Evolutionary conservation across 2,888 invertebrate species (phyloP), one percentile per base, ranked within the genome.

Genomic region (Camptogramma bilineatum): DNA sequence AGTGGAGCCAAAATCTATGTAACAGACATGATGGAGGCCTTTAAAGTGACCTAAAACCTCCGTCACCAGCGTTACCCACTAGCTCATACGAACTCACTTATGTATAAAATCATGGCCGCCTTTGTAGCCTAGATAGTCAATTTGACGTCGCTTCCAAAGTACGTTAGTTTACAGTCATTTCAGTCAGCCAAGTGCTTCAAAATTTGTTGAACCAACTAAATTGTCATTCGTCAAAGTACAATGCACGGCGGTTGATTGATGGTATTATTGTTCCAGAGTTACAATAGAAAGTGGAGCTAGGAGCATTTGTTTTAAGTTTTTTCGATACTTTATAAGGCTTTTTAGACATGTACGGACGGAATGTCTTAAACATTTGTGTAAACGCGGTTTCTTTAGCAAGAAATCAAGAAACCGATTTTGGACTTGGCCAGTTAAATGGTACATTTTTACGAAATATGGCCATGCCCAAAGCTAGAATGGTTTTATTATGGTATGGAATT

Each of bases 241-340:
- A 56, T 10, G 39, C 16, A 48, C 48, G 17, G 0, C 10, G 21
- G 4, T 48, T 78, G 81, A 81, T 81, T 74, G 76, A 79, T 81
- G 71, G 69, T 55, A 72, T 69, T 64, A 78, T 73, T 73, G 73
- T 74, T 72, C 65, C 62, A 71, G 21, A 66, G 51, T 44, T 70
- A 71, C 71, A 71, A 72, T 76, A 73, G 71, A 72, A 73, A 67
- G 54, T 61, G 64, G 61, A 56, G 44, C 52, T 63, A 47, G 51
- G 18, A 58, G 55, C 52, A 52, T 34, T 50, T 34, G 34, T 34
- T 28, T 55, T 47, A 18, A 24, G 34, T 44, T 52, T 53, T 60
- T 60, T 46, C 10, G 17, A 24, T 48, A 28, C 42, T 61, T 24
- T 61, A 48, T 60, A 60, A 47, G 61, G 61, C 50, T 19, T 55